Evolutionary conservation across 1,140 invertebrate genomes (phyloP).

Genomic region (Papilio polyxenes): DNA sequence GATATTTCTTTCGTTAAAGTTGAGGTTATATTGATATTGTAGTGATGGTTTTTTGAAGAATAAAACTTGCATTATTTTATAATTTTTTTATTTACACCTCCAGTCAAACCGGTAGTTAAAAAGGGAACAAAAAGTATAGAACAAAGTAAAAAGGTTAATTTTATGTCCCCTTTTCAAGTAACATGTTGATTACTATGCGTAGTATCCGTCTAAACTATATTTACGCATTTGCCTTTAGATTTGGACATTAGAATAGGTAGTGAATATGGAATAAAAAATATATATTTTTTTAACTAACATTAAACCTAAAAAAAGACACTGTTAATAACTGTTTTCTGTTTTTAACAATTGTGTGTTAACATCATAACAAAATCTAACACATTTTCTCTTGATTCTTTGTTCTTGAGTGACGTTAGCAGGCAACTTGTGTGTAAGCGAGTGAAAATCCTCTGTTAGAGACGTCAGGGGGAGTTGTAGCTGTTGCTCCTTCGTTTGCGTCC

Average conservation of each 20-base stretch:
- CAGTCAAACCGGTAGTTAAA: background rate
- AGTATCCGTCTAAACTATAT: background rate
- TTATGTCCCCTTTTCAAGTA: constrained; percentile 9
- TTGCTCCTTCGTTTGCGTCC: constrained; percentile 80
- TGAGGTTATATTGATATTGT: constrained; percentile 25
- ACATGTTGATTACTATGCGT: background rate
- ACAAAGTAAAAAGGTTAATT: background rate
- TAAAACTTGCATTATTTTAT: constrained; percentile 11
- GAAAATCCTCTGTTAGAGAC: constrained; percentile 87
- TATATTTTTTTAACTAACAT: too few relatives aligned
- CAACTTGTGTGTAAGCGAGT: constrained; percentile 85
- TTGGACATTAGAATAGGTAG: too few relatives aligned
- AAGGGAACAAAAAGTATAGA: background rate
- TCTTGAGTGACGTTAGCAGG: constrained; percentile 76
- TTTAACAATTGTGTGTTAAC: too few relatives aligned
- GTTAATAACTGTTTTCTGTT: too few relatives aligned
- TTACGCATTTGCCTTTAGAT: background rate
- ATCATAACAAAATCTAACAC: too few relatives aligned
- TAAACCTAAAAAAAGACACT: too few relatives aligned
- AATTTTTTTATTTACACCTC: background rate
- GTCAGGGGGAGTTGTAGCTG: constrained; percentile 77
- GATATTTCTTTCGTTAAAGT: constrained; percentile 16
- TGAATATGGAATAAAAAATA: too few relatives aligned
- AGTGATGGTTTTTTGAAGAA: constrained; percentile 21
- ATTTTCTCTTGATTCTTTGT: background rate